Conservation (phyloP, 2,113 vertebrate species). For the Neolamprologus fasciatus region DNA sequence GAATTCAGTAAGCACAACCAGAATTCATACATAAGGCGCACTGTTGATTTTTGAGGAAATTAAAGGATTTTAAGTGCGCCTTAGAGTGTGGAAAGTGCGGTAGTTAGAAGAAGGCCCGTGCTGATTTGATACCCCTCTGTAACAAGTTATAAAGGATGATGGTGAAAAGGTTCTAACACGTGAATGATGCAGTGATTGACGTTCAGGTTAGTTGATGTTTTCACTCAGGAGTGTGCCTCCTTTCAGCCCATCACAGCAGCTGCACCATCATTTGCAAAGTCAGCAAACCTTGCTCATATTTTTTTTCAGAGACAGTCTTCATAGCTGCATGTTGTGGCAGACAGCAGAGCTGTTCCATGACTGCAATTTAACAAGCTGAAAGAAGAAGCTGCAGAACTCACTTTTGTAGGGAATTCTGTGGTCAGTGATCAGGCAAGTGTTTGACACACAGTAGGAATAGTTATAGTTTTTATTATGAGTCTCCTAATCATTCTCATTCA, state of each 20-base stretch:
- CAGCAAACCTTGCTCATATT: not conserved
- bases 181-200: not conserved
- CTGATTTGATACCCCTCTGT: not conserved
- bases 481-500: not conserved
- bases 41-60: no score
- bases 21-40: no score
- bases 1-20: no score
- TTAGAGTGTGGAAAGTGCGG: no score
- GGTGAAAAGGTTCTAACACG: not conserved
- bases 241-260: not conserved
- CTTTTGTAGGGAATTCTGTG: not conserved
- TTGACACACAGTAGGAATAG: not conserved
- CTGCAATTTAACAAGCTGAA: not conserved
- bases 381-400: not conserved
- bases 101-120: not conserved
- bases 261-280: not conserved
- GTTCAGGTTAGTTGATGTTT: not conserved
- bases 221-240: not conserved
- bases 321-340: not conserved
- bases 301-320: not conserved
- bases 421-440: not conserved
- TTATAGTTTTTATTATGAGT: not conserved
- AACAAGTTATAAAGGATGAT: not conserved
- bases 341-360: not conserved
- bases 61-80: no score